Evolutionary conservation across 2,113 vertebrate species (phyloP).

Genomic region (Reinhardtius hippoglossoides): DNA sequence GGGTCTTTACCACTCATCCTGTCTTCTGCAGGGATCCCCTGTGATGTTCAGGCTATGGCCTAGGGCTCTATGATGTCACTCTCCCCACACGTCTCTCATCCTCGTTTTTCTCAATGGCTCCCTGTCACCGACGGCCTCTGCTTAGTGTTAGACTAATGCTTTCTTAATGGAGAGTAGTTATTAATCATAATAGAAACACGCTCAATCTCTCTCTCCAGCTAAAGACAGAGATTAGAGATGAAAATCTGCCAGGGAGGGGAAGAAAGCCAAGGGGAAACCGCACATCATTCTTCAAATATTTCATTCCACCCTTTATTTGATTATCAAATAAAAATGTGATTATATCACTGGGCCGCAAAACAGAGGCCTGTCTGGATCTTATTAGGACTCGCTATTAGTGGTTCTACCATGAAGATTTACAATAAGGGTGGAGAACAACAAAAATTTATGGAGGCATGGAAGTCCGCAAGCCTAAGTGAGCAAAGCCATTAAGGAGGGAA

Average conservation of each 20-base stretch:
- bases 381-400: slow-evolving; percentile 74
- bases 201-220: slow-evolving; percentile 48
- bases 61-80: slow-evolving; percentile 65
- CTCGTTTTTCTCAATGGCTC: slow-evolving; percentile 60
- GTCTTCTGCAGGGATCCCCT: slow-evolving; percentile 38
- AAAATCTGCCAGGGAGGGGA: slow-evolving; percentile 62
- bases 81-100: slow-evolving; percentile 29
- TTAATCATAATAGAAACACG: slow-evolving; percentile 73
- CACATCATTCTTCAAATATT: slow-evolving; percentile 71
- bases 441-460: slow-evolving; percentile 67
- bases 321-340: slow-evolving; percentile 82
- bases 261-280: slow-evolving; percentile 55
- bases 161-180: slow-evolving; percentile 70
- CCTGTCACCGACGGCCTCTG: slow-evolving; percentile 50
- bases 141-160: slow-evolving; percentile 63
- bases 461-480: slow-evolving; percentile 66
- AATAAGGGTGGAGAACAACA: slow-evolving; percentile 75
- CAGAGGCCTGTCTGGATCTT: slow-evolving; percentile 76
- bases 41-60: slow-evolving; percentile 34
- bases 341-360: slow-evolving; percentile 76
- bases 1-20: slow-evolving; percentile 49
- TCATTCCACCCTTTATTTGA: slow-evolving; percentile 79
- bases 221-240: slow-evolving; percentile 66
- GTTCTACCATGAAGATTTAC: slow-evolving; percentile 75
- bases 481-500: slow-evolving; percentile 75